Conservation (phyloP, 2,113 vertebrate genomes). For the Saguinus midas region DNA sequence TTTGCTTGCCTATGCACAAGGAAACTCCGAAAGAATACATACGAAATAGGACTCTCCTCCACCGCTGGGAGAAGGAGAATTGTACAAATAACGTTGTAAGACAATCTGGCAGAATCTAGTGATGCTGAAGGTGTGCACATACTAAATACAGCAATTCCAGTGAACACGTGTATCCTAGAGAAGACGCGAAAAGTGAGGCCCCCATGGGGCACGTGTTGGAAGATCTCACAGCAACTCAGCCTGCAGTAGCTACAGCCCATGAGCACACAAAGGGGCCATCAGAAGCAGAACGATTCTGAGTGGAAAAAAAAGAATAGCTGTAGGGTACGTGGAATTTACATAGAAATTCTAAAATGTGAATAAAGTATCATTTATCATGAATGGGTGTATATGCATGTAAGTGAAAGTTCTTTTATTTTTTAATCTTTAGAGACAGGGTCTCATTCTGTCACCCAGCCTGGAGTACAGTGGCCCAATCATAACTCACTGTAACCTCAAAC, state of each 20-base stretch:
- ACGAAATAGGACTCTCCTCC: rapidly evolving
- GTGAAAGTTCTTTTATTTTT: not conserved
- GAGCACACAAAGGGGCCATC: not conserved
- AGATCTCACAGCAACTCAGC: rapidly evolving
- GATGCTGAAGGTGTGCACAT: rapidly evolving
- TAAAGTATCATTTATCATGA: not conserved
- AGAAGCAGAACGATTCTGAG: not conserved
- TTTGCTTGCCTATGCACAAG: rapidly evolving
- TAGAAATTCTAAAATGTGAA: not conserved
- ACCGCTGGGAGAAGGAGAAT: not conserved
- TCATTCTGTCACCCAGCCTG: no score
- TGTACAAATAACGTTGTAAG: no score
- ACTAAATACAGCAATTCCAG: not conserved
- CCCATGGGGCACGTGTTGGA: rapidly evolving
- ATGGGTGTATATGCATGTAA: not conserved
- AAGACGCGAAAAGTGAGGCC: rapidly evolving
- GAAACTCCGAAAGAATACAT: not conserved
- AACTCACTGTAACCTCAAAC: no score
- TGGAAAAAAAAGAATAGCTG: not conserved
- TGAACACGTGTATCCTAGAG: rapidly evolving
- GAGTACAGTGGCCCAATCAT: no score
- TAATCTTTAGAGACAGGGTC: no score
- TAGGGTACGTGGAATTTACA: rapidly evolving
- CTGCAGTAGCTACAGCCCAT: not conserved
- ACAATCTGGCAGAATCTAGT: not conserved